Base-by-base conservation (phyloP, 2,888 invertebrate species). In the Eupithecia pulchellata region DNA sequence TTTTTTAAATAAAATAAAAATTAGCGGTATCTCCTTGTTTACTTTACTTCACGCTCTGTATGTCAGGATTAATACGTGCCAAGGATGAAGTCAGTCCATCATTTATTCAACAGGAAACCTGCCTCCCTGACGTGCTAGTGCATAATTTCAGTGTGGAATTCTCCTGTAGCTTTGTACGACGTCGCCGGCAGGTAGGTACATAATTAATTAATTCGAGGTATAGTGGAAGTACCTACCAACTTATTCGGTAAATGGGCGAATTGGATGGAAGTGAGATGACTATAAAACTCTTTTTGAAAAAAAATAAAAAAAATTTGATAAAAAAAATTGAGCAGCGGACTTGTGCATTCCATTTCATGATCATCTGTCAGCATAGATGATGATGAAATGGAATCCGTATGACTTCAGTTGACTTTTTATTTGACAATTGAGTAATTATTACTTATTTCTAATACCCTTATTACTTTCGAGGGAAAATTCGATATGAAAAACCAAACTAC, bases 101-200 rank as follows among this genome's bases (percentile, higher is more conserved):
- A 68, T 71, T 71, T 65, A 71, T 71, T 71, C 71, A 68, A 52
- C 32, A 32, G 68, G 42, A 64, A 61, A 65, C 42, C 65, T 64
- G 42, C 61, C 2, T 64, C 61, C 57, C 62, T 65, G 66, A 58
- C 39, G 61, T 55, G 64, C 8, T 65, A 58, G 39, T 62, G 60
- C 64, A 30, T 57, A 68, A 39, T 39, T 55, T 62, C 55, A 42
- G 42, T 20, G 42, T 30, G 30, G 20, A 39, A 58, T 29, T 63
- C 55, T 63, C 20, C 30, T 25, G 52, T 67, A 47, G 27, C 64
- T 47, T 30, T 27, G 55, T 27, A 27, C 55, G 27, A 55, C 42
- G 27, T 55, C 55, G 20, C n/a, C n/a, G n/a, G n/a, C n/a, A n/a
- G n/a, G 20, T 27, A 55, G 55, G 27, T 55, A 27, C 13, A 27